Evolutionary conservation across 2,113 vertebrate genomes (phyloP).

Genomic region (Podilymbus podiceps): DNA sequence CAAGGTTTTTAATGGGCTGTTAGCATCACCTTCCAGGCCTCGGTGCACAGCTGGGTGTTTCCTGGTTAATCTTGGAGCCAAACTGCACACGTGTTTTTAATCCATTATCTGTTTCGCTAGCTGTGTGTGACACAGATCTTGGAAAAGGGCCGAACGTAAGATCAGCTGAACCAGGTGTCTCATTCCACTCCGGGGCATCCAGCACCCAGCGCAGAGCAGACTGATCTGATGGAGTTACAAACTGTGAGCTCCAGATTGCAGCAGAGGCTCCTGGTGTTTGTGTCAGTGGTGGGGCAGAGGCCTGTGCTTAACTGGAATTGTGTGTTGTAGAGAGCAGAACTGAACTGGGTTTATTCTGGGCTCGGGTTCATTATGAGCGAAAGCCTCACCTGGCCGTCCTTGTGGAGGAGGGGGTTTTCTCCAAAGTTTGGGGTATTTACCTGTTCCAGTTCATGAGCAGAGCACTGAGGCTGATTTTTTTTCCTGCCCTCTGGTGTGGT

Average conservation of each 20-base stretch:
- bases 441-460: neutral
- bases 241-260: neutral
- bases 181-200: neutral
- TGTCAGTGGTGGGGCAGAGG: neutral
- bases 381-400: neutral
- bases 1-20: neutral
- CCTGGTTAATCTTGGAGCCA: neutral
- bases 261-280: neutral
- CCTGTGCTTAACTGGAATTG: neutral
- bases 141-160: neutral
- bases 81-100: fast-evolving
- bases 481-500: neutral
- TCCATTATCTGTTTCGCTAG: neutral
- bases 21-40: neutral
- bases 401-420: neutral
- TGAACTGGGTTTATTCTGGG: neutral
- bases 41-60: neutral
- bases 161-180: neutral
- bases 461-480: neutral
- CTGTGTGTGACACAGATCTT: neutral
- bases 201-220: neutral
- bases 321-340: neutral
- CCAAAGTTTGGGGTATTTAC: neutral
- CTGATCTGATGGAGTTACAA: neutral
- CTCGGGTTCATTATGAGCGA: neutral